A percentile compares a stretch with the other conserved stretches of the same genome.
phyloP scores from a whole-genome alignment of 2,113 vertebrate genomes.

The Mugil cephalus region DNA sequence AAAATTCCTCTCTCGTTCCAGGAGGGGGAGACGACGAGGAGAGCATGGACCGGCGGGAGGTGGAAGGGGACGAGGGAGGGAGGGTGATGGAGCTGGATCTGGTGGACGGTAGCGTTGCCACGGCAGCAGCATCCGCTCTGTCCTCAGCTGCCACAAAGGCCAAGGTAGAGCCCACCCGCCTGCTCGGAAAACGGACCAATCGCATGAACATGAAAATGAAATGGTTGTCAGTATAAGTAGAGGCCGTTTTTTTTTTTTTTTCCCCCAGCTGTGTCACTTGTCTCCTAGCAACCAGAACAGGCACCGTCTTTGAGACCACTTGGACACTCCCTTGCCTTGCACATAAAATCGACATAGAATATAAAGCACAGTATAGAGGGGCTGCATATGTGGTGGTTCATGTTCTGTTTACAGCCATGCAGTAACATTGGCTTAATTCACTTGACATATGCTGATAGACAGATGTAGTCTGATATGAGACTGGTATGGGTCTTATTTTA shows the following conservation, averaged over 20 bases:
- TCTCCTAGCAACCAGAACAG: constrained; percentile 35
- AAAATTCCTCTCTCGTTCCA: constrained; percentile 24
- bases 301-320: background rate
- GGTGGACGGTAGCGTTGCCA: constrained; percentile 92
- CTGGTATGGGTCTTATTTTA: no score
- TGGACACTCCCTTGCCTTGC: background rate
- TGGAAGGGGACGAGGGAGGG: constrained; percentile 85
- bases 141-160: constrained; percentile 97
- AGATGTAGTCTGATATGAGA: background rate
- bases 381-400: background rate
- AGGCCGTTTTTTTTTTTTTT: background rate
- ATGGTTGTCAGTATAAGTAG: constrained; percentile 10
- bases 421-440: background rate
- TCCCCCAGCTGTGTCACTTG: background rate
- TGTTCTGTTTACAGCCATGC: no score
- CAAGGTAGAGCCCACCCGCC: constrained; percentile 86
- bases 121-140: constrained; percentile 94
- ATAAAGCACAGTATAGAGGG: background rate
- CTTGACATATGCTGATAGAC: background rate
- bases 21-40: constrained; percentile 88
- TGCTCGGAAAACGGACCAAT: constrained; percentile 11
- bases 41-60: constrained; percentile 84
- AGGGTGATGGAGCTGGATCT: constrained; percentile 90
- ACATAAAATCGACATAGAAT: background rate
- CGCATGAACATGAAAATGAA: background rate